Evolutionary conservation across 2,888 invertebrate genomes (phyloP).

Genomic region (Caenorhabditis macrosperma): DNA sequence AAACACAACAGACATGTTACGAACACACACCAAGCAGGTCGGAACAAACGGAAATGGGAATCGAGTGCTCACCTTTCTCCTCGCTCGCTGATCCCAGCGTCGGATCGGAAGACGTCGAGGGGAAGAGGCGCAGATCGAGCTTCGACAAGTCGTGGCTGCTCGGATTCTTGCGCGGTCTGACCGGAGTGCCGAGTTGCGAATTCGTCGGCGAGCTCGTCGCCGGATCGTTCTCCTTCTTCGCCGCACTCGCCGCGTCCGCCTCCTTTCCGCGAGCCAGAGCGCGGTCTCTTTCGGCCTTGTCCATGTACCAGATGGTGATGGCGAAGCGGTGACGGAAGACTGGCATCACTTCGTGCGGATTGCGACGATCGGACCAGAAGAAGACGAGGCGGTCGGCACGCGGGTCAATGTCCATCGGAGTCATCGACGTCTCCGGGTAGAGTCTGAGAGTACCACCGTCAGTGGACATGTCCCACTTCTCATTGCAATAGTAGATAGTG

Average conservation of each 20-base stretch:
- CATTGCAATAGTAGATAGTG: slow-evolving; percentile 96
- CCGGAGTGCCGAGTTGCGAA: slow-evolving; percentile 29
- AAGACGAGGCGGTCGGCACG: slow-evolving; percentile 93
- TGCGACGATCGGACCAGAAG: slow-evolving; percentile 97
- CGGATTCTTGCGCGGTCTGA: slow-evolving; percentile 21
- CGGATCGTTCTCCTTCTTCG: slow-evolving; percentile 45
- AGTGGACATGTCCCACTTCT: slow-evolving; percentile 86
- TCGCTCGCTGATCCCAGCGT: slow-evolving; percentile 7
- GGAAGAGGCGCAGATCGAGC: slow-evolving; percentile 41
- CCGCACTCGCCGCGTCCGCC: slow-evolving; percentile 4
- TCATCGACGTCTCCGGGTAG: slow-evolving; percentile 90
- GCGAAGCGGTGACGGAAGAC: slow-evolving; percentile 86
- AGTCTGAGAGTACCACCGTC: slow-evolving; percentile 91
- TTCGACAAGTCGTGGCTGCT: slow-evolving; percentile 42
- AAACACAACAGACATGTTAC: slow-evolving; percentile 41
- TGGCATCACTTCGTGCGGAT: slow-evolving; percentile 97
- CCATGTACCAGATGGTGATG: slow-evolving; percentile 76
- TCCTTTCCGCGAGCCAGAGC: slow-evolving; percentile 37
- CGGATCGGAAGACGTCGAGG: slow-evolving; percentile 58
- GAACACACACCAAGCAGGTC: slow-evolving; percentile 34
- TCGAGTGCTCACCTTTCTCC: slow-evolving; percentile 22
- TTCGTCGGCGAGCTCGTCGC: slow-evolving; percentile 12
- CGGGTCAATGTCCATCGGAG: slow-evolving; percentile 91
- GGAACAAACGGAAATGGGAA: neutral
- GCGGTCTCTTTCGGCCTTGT: slow-evolving; percentile 64